Evolutionary conservation across 1,140 invertebrate species (phyloP).

Genomic region (Bombus confusus): DNA sequence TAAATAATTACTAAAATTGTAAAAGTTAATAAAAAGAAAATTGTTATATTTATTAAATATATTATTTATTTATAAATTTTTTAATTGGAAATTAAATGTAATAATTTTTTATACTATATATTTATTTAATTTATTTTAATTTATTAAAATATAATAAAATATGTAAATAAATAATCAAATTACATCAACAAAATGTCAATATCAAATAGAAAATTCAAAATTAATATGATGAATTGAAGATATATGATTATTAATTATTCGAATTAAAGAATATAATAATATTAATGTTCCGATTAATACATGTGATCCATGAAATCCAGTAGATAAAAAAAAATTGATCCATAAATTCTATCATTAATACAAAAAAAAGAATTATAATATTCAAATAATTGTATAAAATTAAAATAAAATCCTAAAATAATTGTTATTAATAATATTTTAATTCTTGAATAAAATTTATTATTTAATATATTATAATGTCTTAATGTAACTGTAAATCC

Average conservation of each 20-base stretch:
- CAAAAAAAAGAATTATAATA: neutral
- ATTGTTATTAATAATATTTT: no score
- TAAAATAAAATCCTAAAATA: no score
- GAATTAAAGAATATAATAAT: neutral
- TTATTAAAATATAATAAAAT: conserved; percentile 59
- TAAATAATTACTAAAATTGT: no score
- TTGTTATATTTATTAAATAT: no score
- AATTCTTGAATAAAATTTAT: no score
- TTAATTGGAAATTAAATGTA: no score
- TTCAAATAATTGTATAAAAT: neutral
- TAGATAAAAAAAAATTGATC: conserved; percentile 9
- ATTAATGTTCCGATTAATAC: neutral
- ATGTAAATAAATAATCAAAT: conserved; percentile 88
- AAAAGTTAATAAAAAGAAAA: no score
- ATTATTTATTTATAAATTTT: no score
- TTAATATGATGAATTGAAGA: conserved; percentile 85
- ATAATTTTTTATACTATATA: no score
- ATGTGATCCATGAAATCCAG: neutral
- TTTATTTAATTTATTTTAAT: no score
- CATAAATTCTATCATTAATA: conserved; percentile 1
- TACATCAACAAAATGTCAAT: conserved; percentile 90
- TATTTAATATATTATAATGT: no score
- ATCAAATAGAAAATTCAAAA: conserved; percentile 87
- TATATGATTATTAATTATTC: conserved; percentile 77
- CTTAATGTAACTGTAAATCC: no score